Conservation (phyloP, 2,797 vertebrate species). For the Bucorvus abyssinicus region DNA sequence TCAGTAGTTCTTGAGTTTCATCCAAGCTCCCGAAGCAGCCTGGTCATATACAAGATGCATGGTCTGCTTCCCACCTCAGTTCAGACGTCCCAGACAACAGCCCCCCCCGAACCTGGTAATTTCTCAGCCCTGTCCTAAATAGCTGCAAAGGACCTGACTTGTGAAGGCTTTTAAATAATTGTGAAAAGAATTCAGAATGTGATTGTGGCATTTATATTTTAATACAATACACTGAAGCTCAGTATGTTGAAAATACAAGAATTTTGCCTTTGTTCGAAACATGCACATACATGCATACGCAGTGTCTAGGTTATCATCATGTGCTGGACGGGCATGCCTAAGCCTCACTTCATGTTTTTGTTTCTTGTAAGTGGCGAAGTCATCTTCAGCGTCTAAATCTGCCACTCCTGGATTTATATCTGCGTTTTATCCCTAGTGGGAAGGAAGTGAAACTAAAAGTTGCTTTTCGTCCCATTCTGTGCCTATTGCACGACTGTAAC, state of each 20-base stretch:
- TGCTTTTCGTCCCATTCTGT: background rate
- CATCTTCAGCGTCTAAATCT: background rate
- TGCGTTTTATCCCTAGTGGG: background rate
- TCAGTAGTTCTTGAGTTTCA: slow-evolving; percentile 13
- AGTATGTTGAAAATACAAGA: background rate
- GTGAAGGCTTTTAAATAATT: background rate
- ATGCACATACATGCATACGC: background rate
- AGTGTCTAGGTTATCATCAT: background rate
- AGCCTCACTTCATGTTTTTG: background rate
- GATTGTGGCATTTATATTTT: background rate
- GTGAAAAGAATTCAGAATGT: background rate
- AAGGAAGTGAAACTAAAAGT: background rate
- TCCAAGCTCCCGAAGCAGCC: background rate
- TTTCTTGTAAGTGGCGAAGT: background rate
- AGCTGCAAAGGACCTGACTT: background rate
- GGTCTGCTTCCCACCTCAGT: background rate
- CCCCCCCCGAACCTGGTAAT: background rate
- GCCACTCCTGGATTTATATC: background rate
- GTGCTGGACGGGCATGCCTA: background rate
- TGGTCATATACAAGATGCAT: background rate
- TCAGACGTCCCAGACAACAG: background rate
- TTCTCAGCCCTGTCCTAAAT: background rate
- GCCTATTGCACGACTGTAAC: background rate
- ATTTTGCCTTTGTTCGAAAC: background rate
- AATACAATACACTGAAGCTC: background rate